These are phyloP conservation scores for Mixornis gularis DNA, from an alignment of 2,113 vertebrate genomes.

Conservation along the genomic window DNA sequence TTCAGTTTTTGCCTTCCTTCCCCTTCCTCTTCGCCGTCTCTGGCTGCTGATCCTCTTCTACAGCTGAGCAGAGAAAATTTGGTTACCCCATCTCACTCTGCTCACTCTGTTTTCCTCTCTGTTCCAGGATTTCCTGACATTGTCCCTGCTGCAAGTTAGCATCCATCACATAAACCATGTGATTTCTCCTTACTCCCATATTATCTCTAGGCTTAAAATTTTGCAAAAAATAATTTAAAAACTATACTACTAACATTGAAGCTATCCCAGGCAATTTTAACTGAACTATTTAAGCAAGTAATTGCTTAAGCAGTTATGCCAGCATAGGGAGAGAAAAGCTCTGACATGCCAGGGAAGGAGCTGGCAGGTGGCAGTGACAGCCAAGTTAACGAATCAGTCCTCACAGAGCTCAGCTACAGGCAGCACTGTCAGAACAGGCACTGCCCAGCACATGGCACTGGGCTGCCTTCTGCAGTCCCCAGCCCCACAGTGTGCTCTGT, in stretches of 20 bases:
- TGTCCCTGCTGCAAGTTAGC: not conserved
- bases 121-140: not conserved
- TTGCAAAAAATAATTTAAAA: not conserved
- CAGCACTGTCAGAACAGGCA: accelerated
- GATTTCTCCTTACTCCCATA: not conserved
- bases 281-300: not conserved
- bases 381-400: not conserved
- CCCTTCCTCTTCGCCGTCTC: not conserved
- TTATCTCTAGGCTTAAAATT: not conserved
- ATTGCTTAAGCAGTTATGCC: not conserved
- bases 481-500: accelerated
- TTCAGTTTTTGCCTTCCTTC: not conserved
- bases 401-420: accelerated
- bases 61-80: not conserved
- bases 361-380: not conserved
- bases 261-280: not conserved
- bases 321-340: not conserved
- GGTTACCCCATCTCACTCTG: not conserved
- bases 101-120: not conserved
- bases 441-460: accelerated
- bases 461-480: not conserved
- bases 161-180: accelerated
- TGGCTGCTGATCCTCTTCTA: not conserved
- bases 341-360: not conserved
- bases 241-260: not conserved